phyloP scores from a whole-genome alignment of 1,140 invertebrate species.

The Drosophila watanabei region DNA sequence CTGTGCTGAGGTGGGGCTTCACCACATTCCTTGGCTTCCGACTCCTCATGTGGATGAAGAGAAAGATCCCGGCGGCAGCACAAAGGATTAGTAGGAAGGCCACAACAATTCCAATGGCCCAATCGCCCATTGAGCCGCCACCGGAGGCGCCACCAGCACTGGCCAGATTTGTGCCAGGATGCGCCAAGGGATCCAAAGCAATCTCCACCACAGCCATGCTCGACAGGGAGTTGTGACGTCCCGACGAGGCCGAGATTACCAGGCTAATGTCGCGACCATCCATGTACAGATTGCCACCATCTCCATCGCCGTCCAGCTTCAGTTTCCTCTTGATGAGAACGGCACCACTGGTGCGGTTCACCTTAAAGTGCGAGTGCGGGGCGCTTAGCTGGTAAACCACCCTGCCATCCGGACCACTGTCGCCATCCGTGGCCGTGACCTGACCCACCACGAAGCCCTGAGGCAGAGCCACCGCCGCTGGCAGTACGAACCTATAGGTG shows the following conservation, averaged over 20 bases:
- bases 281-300: conserved; percentile 45
- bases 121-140: conserved; percentile 90
- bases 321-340: conserved; percentile 93
- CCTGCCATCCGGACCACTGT: conserved; percentile 95
- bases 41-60: conserved; percentile 94
- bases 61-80: conserved; percentile 92
- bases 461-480: conserved; percentile 88
- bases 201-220: conserved; percentile 95
- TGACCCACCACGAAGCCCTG: conserved; percentile 93
- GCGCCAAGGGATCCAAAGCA: conserved; percentile 90
- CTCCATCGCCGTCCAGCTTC: conserved; percentile 88
- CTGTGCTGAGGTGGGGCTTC: conserved; percentile 90
- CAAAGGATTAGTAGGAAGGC: conserved; percentile 92
- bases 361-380: conserved; percentile 94
- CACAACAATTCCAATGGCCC: conserved; percentile 94
- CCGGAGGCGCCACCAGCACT: conserved; percentile 74
- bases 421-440: conserved; percentile 95
- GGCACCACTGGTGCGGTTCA: conserved; percentile 96
- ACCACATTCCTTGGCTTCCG: conserved; percentile 92
- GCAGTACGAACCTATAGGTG: conserved; percentile 93
- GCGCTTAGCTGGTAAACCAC: conserved; percentile 95
- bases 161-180: conserved; percentile 88
- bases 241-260: conserved; percentile 94
- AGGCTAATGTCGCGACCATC: conserved; percentile 91
- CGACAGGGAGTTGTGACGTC: conserved; percentile 93